A percentile compares a stretch with the other conserved stretches of the same genome.
These are phyloP conservation scores for Helarctos malayanus DNA, from an alignment of 2,797 vertebrate genomes.

Conservation along the genomic window DNA sequence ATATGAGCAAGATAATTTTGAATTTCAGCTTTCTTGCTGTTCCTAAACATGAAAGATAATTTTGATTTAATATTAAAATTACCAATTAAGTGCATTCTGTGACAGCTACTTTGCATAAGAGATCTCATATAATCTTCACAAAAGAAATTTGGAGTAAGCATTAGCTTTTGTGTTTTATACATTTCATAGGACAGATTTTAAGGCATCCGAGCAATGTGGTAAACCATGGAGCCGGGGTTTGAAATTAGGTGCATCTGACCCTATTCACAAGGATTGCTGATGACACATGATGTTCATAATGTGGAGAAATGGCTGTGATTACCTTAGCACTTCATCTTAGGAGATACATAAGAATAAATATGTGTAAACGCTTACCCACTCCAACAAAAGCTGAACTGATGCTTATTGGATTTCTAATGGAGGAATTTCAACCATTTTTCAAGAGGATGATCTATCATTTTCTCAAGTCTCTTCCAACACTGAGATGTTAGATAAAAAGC, in stretches of 20 bases:
- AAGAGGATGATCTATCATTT: background rate
- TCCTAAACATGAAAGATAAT: constrained; percentile 11
- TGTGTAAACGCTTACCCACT: background rate
- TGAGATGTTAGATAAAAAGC: background rate
- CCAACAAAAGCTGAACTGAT: background rate
- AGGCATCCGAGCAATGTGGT: too few relatives aligned
- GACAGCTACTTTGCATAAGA: background rate
- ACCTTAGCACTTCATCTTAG: background rate
- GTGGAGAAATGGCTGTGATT: background rate
- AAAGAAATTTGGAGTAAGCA: background rate
- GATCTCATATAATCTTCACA: background rate
- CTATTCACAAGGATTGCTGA: background rate
- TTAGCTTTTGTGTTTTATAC: background rate
- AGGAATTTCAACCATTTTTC: background rate
- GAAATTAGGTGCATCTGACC: background rate
- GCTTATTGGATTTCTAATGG: background rate
- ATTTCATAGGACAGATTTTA: background rate
- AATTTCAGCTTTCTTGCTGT: constrained; percentile 2
- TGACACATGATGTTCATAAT: too few relatives aligned
- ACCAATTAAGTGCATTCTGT: constrained; percentile 21
- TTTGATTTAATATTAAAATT: constrained; percentile 45
- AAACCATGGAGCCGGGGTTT: too few relatives aligned
- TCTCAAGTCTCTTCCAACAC: background rate
- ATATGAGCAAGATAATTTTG: background rate
- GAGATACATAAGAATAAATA: background rate